Evolutionary conservation across 2,888 invertebrate species (phyloP), one percentile per base, ranked within the genome.

Genomic region (Molanna angustata): DNA sequence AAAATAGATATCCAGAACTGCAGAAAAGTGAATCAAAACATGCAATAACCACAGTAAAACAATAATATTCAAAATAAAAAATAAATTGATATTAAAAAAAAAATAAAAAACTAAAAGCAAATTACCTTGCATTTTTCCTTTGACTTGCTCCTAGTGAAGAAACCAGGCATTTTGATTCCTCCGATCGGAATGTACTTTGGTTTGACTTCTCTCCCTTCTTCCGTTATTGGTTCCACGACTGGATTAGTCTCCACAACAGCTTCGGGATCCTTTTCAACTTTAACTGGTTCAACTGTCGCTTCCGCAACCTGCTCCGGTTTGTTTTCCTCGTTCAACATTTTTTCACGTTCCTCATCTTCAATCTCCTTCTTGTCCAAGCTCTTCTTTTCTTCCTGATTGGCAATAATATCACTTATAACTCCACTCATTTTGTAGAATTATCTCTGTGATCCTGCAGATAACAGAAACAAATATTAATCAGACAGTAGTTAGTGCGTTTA

Each of bases 111-210:
- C 11, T 27, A 7, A 27, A 6, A 27, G 11, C 11, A 13, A 6
- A 14, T 33, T 72, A 85, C 86, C 82, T 84, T 89, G 70, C 76
- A 80, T 61, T 80, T 84, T 67, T 86, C 86, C 66, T 83, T 84
- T 58, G 88, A 87, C 61, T 85, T 85, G 66, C 84, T 85, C 62
- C 86, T 83, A 55, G 85, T 86, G 64, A 90, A 90, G 72, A 90
- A 90, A 13, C 90, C 90, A 3, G 90, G 90, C 83, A 90, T 86
- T 73, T 90, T 89, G 60, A 90, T 88, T n/a, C 88, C 90, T 44
- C 90, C 90, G 64, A 90, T 90, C 3, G 90, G 90, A 63, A 90
- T 89, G 67, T 88, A 90, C 67, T 86, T 88, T 53, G 87, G 87
- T 65, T 86, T 85, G 22, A 86, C 86, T 71, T 87, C 87, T 57